phyloP scores from a whole-genome alignment of 1,140 invertebrate genomes.

The Subanguina moxae region DNA sequence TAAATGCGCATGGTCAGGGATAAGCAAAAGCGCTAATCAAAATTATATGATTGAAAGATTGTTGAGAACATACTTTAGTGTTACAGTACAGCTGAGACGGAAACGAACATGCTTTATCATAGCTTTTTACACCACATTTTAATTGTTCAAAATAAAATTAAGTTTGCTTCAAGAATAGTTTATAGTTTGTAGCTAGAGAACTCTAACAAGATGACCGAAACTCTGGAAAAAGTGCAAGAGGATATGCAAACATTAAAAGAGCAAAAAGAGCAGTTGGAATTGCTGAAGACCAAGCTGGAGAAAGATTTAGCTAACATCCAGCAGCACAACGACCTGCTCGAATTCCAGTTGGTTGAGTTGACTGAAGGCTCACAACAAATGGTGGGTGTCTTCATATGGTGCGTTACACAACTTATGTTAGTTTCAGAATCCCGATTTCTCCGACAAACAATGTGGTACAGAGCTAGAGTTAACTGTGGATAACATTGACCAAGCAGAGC shows the following conservation, averaged over 20 bases:
- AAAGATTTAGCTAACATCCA: conserved; percentile 40
- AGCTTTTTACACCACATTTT: too few relatives aligned
- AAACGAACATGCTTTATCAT: too few relatives aligned
- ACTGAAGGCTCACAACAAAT: conserved; percentile 22
- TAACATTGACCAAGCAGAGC: neutral
- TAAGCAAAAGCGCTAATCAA: too few relatives aligned
- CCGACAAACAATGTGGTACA: conserved; percentile 2
- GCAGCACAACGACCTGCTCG: conserved; percentile 51
- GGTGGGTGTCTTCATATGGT: neutral
- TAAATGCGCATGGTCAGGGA: too few relatives aligned
- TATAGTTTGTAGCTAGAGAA: conserved; percentile 9
- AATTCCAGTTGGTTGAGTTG: conserved; percentile 54
- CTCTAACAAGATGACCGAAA: conserved; percentile 2
- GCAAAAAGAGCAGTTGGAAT: conserved; percentile 31
- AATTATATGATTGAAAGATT: too few relatives aligned
- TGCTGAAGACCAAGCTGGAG: conserved; percentile 31
- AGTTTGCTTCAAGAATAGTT: too few relatives aligned
- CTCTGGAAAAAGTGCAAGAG: neutral
- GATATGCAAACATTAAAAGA: conserved; percentile 33
- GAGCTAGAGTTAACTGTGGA: neutral
- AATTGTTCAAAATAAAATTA: too few relatives aligned
- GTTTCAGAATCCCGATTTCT: conserved; percentile 16
- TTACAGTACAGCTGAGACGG: too few relatives aligned
- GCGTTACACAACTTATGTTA: too few relatives aligned
- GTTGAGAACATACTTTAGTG: too few relatives aligned